phyloP scores from a whole-genome alignment of 2,888 invertebrate species.

The Gymnosoma rotundatum region DNA sequence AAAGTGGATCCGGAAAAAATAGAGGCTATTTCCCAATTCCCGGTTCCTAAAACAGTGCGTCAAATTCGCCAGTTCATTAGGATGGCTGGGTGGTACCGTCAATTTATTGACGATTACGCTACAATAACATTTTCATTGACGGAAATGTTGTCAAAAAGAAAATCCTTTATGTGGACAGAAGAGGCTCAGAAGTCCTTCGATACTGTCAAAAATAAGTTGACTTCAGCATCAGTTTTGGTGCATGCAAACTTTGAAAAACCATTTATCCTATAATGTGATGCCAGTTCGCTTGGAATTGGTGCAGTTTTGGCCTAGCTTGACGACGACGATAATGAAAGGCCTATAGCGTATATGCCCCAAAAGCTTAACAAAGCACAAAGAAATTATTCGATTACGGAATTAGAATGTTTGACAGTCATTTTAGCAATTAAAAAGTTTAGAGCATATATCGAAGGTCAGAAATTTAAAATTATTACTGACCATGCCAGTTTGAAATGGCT shows the following conservation, averaged over 20 bases:
- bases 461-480: neutral
- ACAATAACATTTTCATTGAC: too few relatives aligned
- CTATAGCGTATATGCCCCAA: neutral
- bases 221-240: neutral
- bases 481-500: too few relatives aligned
- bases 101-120: too few relatives aligned
- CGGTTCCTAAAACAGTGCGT: too few relatives aligned
- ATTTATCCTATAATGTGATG: constrained; percentile 15
- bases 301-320: neutral
- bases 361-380: neutral
- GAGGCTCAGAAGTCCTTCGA: neutral
- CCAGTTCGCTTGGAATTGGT: neutral
- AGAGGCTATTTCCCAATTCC: too few relatives aligned
- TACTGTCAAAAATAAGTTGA: neutral
- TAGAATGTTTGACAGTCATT: constrained; percentile 8
- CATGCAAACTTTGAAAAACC: neutral
- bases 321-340: neutral
- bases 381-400: neutral
- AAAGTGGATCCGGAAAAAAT: too few relatives aligned
- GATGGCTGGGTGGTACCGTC: too few relatives aligned
- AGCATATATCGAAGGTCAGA: neutral
- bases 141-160: too few relatives aligned
- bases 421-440: neutral
- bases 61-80: too few relatives aligned
- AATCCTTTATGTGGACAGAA: too few relatives aligned